phyloP scores from a whole-genome alignment of 2,888 invertebrate species.

The Gryllus longicercus region DNA sequence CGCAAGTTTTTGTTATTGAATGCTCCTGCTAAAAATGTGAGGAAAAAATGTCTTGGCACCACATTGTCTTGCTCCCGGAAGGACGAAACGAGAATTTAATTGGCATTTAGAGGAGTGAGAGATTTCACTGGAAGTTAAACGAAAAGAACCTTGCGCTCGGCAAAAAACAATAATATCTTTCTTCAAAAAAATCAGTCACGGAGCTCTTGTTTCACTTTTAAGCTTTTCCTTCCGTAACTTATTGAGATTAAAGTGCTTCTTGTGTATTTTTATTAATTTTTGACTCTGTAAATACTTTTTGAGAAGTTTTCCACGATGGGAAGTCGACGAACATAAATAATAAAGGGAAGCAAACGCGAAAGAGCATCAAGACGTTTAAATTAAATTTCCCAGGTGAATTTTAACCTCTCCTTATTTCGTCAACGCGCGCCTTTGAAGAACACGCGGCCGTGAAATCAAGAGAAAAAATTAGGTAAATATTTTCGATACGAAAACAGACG shows the following conservation, averaged over 20 bases:
- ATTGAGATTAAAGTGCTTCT: neutral
- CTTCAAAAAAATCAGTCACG: no score
- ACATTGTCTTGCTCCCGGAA: no score
- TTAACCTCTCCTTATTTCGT: constrained; percentile 17
- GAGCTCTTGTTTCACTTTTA: no score
- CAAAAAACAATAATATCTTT: no score
- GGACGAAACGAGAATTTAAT: no score
- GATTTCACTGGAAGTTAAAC: no score
- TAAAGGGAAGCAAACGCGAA: neutral
- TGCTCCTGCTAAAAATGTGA: neutral
- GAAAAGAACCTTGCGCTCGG: no score
- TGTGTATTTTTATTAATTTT: neutral
- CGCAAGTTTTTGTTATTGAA: neutral
- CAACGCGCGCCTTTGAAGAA: neutral
- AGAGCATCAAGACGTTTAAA: neutral
- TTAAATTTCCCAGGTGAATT: constrained; percentile 17
- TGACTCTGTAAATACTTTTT: neutral
- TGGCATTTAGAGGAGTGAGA: no score
- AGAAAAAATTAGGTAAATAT: no score
- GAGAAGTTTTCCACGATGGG: neutral
- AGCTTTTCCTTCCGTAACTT: neutral
- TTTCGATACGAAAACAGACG: no score
- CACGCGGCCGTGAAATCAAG: neutral
- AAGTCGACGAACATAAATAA: neutral
- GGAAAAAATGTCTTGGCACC: neutral